Base-by-base conservation (phyloP, 2,113 vertebrate genomes). In the Leptobrachium leishanense region DNA sequence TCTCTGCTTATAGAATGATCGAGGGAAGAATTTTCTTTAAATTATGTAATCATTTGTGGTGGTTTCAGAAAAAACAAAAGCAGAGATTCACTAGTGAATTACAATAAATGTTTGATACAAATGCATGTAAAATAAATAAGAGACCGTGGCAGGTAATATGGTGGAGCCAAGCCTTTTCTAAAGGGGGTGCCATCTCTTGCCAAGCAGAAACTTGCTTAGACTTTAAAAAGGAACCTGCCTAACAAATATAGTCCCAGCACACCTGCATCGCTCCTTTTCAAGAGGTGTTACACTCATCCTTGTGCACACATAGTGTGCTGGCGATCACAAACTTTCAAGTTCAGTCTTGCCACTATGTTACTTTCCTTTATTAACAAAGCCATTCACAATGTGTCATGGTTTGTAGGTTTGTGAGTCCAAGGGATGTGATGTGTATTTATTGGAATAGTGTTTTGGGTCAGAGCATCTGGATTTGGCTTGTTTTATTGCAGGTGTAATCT, bases 241-340 rank as follows among this genome's bases (percentile, higher is more conserved):
- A 79, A 73, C 70, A 73, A 74, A 57, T 57, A 46, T 73, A 79
- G 74, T 73, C 77, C 55, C 20, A 68, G 46, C 77, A 79, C 77
- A 79, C 77, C 77, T 73, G 70, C 77, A 68, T 31, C 50, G 67
- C 63, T 79, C 50, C 77, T 67, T 73, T 79, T 67, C 15, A 79
- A 67, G 42, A 79, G 77, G 77, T 79, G 77, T 79, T 79, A 74
- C 77, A 55, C 63, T 79, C 70, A 79, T 79, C 77, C 77, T 59
- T 79, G 68, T 67, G 77, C 70, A 79, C 70, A 79, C 77, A 79
- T 41, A 53, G 43, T 63, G 40, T 65, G 44, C 77, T 43, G 39
- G 59, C 50, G 40, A 59, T 62, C 57, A 72, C 31, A 79, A 66
- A 31, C 43, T 2, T 72, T n/a, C 77, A 67, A 41, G 77, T 79